phyloP scores from a whole-genome alignment of 2,113 vertebrate genomes.

The Rattus rattus region DNA sequence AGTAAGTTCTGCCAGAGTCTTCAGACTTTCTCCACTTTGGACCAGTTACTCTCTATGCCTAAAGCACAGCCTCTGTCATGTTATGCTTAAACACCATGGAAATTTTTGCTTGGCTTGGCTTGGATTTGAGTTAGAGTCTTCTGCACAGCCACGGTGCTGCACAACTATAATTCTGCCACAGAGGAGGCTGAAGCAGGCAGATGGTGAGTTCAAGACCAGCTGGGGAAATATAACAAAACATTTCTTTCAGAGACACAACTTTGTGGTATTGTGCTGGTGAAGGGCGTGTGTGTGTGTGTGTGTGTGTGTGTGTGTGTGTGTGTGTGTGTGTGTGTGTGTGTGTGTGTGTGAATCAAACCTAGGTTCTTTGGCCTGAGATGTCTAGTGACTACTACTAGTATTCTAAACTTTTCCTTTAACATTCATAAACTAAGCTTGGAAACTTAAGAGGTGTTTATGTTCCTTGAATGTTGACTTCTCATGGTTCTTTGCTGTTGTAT shows the following conservation, averaged over 20 bases:
- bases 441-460: neutral
- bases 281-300: no score
- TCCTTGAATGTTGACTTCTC: neutral
- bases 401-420: slow-evolving; percentile 49
- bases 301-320: neutral
- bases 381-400: neutral
- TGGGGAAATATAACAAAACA: neutral
- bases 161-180: neutral
- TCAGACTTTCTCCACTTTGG: neutral
- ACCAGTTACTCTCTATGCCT: neutral
- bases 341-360: neutral
- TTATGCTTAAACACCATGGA: neutral
- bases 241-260: neutral
- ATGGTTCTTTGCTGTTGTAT: neutral
- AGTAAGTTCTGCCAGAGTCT: neutral
- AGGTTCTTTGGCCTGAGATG: neutral
- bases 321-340: neutral
- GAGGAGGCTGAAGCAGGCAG: neutral
- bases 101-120: neutral
- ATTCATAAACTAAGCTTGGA: slow-evolving; percentile 34
- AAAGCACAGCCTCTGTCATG: neutral
- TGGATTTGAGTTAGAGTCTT: neutral
- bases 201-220: neutral
- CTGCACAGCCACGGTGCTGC: neutral
- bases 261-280: neutral